phyloP scores from a whole-genome alignment of 2,113 vertebrate genomes.

The Paradoxurus hermaphroditus region DNA sequence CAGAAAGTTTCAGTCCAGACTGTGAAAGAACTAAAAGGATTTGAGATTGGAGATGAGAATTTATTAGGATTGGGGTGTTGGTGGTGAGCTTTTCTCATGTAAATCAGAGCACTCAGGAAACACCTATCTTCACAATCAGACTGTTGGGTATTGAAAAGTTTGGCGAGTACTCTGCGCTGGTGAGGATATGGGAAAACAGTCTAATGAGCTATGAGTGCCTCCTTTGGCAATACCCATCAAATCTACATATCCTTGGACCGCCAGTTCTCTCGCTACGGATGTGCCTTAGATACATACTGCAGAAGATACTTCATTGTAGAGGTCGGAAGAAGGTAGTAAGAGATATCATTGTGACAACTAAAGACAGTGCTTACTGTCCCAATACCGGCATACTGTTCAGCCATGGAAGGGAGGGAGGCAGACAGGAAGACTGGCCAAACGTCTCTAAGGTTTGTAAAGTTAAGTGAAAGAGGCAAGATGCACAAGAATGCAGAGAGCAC shows the following conservation, averaged over 20 bases:
- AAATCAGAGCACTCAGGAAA: background rate
- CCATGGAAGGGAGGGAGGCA: background rate
- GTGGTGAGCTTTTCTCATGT: background rate
- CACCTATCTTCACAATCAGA: background rate
- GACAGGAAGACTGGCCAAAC: background rate
- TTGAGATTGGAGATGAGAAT: background rate
- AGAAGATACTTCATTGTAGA: background rate
- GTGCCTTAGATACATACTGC: accelerated
- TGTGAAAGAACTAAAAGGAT: background rate
- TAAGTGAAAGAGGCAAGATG: background rate
- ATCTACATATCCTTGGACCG: background rate
- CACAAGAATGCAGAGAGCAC: background rate
- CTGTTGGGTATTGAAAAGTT: background rate
- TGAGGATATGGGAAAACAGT: background rate
- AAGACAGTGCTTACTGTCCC: background rate
- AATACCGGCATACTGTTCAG: background rate
- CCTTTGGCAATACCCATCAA: background rate
- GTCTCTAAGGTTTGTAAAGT: background rate
- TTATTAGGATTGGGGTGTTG: background rate
- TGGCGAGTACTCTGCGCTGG: background rate
- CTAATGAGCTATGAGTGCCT: background rate
- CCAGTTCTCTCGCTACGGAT: background rate
- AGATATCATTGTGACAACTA: background rate
- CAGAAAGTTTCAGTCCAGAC: background rate
- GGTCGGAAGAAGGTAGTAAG: background rate